phyloP scores from a whole-genome alignment of 2,888 invertebrate species.

The Amphipoea lucens region DNA sequence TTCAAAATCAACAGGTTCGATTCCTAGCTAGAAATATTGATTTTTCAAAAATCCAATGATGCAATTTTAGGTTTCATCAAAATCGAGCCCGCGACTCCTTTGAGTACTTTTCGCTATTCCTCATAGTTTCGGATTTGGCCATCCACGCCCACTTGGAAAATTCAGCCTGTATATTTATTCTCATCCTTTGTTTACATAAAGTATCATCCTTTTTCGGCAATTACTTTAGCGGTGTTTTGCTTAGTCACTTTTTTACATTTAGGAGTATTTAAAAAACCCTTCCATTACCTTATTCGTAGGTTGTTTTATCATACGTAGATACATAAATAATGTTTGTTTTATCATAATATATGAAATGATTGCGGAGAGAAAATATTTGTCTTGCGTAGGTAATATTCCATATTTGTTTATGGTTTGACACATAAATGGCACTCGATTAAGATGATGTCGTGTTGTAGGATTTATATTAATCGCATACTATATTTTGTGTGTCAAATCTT shows the following conservation, averaged over 20 bases:
- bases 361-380: constrained; percentile 38
- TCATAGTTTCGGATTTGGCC: too few species aligned
- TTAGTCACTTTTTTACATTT: constrained; percentile 20
- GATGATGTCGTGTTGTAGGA: constrained; percentile 28
- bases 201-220: neutral
- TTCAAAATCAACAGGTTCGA: too few species aligned
- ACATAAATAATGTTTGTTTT: constrained; percentile 51
- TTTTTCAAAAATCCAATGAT: too few species aligned
- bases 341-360: constrained; percentile 22
- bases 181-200: neutral
- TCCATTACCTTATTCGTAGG: neutral
- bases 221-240: constrained; percentile 17
- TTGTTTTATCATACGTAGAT: constrained; percentile 4
- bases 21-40: too few species aligned
- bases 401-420: constrained; percentile 29
- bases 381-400: constrained; percentile 13
- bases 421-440: constrained; percentile 48
- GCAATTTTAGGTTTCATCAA: too few species aligned
- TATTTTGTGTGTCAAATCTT: constrained; percentile 46
- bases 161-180: neutral
- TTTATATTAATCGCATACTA: constrained; percentile 52
- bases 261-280: constrained; percentile 13
- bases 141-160: too few species aligned
- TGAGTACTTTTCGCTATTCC: too few species aligned
- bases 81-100: too few species aligned